Percentiles rank a stretch among this genome's conserved stretches.
These are phyloP conservation scores for Microcebus griseorufus DNA, from an alignment of 2,113 vertebrate species.

Conservation along the genomic window DNA sequence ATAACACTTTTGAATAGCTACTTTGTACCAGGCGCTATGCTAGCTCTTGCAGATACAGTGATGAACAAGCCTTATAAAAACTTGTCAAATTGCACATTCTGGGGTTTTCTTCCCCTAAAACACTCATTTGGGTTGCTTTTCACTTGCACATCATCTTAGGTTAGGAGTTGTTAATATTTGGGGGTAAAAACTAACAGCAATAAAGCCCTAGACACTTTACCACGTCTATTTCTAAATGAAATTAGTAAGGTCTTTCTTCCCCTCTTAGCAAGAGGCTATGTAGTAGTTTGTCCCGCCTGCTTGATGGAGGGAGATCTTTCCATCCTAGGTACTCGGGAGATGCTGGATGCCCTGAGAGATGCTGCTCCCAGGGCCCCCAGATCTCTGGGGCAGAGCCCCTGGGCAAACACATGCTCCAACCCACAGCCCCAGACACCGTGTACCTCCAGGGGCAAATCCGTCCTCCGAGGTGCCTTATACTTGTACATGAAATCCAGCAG, in stretches of 20 bases:
- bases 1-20: background rate
- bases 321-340: background rate
- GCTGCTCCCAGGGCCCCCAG: background rate
- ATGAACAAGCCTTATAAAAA: background rate
- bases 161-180: background rate
- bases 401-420: background rate
- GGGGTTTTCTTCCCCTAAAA: background rate
- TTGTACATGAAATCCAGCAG: constrained; percentile 81
- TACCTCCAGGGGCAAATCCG: constrained; percentile 87
- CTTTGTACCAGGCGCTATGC: background rate
- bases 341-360: background rate
- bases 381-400: background rate
- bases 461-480: constrained; percentile 82
- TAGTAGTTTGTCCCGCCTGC: background rate
- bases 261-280: background rate
- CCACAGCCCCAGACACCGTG: constrained; percentile 6
- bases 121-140: background rate
- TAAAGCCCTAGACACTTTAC: background rate
- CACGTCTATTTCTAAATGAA: background rate
- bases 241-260: background rate
- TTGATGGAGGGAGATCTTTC: background rate
- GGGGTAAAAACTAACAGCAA: background rate
- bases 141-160: background rate
- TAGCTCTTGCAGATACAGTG: background rate
- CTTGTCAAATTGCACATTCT: background rate